Evolutionary conservation across 2,888 invertebrate genomes (phyloP), one percentile per base, ranked within the genome.

Genomic region (Dichetophora obliterata): DNA sequence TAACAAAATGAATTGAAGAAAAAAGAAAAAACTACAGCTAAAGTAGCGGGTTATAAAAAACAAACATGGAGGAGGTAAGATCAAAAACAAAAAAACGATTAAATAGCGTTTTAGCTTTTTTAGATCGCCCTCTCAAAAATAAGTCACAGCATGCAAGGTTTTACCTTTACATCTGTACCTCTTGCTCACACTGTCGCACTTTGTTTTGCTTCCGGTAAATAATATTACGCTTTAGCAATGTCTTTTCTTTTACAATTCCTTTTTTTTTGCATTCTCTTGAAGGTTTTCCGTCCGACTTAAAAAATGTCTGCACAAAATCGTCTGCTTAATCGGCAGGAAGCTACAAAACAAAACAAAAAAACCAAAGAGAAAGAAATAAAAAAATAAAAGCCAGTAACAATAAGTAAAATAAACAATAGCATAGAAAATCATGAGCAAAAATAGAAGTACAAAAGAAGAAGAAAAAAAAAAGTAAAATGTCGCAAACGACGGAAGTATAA

Each of bases 301-400:
- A 31, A 73, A 73, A 63, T 63, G 73, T 73, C 73, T 63, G 63
- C 52, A 31, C 8, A 63, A 73, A 73, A 73, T 73, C 52, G 50
- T 50, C 77, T 78, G 79, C 77, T 80, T 73, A 81, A 80, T 79
- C 73, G 80, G 79, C 81, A 80, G 81, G 81, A 81, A 80, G 79
- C 80, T 79, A 80, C 79, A 75, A 75, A 77, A 75, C 75, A 75
- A 78, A 78, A 77, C 70, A 70, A 19, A 72, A 76, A 63, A 77
- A 75, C 27, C 11, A 24, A 69, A 59, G 16, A 50, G 19, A 70
- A 69, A 68, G 50, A 68, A 52, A 59, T 54, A 68, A 61, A 66
- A 72, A 31, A 19, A 63, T 48, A 57, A 59, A 66, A 22, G 14
- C 2, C 16, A 27, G 37, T 11, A 71, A 54, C 65, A 75, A 34